Evolutionary conservation across 1,140 invertebrate genomes (phyloP).

Genomic region (Apis florea): DNA sequence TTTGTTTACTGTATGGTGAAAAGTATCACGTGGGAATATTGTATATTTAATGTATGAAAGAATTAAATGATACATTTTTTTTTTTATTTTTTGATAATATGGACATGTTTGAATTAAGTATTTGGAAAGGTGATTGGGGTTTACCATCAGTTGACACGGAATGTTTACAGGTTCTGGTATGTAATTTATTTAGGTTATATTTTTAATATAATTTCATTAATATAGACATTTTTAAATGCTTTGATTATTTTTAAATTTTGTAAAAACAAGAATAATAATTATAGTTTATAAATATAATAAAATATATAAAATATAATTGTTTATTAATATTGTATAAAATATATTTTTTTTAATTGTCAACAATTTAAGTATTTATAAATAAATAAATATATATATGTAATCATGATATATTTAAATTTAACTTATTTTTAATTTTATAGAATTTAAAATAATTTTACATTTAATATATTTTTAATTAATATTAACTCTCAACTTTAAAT

Average conservation of each 20-base stretch:
- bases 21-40: not conserved
- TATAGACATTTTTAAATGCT: not conserved
- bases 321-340: not conserved
- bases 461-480: no score
- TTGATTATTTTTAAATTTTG: not conserved
- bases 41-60: not conserved
- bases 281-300: not conserved
- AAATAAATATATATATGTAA: no score
- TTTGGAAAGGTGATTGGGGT: constrained; percentile 92
- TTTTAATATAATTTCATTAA: no score
- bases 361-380: no score
- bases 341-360: no score
- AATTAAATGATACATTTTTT: not conserved
- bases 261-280: constrained; percentile 14
- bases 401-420: no score
- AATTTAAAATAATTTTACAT: not conserved
- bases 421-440: no score
- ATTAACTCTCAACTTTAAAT: no score
- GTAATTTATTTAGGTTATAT: constrained; percentile 61
- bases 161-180: constrained; percentile 90
- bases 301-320: not conserved
- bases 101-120: constrained; percentile 81
- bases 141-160: constrained; percentile 90
- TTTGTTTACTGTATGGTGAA: constrained; percentile 7
- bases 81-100: constrained; percentile 22